Percentiles rank a stretch among this genome's conserved stretches.
phyloP scores from a whole-genome alignment of 35 echinoderm and acorn worm species.

The Hemicentrotus pulcherrimus region DNA sequence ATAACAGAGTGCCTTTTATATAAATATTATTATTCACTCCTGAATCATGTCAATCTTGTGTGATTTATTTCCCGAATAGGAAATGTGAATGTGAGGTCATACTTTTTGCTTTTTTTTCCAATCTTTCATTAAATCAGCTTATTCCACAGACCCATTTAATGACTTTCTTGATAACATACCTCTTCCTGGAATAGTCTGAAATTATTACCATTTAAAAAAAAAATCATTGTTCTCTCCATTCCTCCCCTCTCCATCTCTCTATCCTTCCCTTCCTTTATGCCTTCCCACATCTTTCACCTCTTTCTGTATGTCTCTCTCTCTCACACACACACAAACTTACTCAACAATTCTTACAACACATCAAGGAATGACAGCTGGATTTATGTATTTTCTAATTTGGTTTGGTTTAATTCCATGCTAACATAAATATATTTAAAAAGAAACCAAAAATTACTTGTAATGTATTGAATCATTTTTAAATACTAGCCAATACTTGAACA shows the following conservation, averaged over 20 bases:
- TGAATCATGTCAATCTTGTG: not conserved
- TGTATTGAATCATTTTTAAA: not conserved
- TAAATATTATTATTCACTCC: not conserved
- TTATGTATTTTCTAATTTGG: no score
- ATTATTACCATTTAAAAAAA: no score
- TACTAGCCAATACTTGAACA: not conserved
- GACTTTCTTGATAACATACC: no score
- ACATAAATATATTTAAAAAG: not conserved
- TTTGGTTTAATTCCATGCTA: not conserved
- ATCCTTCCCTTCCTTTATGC: not conserved
- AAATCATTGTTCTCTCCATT: no score
- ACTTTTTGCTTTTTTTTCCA: not conserved
- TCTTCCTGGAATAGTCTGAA: no score
- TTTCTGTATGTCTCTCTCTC: not conserved
- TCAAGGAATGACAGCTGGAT: no score
- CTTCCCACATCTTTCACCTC: not conserved
- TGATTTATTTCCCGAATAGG: not conserved
- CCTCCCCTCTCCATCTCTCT: not conserved
- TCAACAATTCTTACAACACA: no score
- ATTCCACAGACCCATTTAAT: no score
- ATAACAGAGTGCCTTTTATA: constrained; percentile 13
- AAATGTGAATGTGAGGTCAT: not conserved
- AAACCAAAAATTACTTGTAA: no score
- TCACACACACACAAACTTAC: no score
- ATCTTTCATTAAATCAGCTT: no score